Base-by-base conservation (phyloP, 92 coral and sea anemone species). In the Metridium senile region DNA sequence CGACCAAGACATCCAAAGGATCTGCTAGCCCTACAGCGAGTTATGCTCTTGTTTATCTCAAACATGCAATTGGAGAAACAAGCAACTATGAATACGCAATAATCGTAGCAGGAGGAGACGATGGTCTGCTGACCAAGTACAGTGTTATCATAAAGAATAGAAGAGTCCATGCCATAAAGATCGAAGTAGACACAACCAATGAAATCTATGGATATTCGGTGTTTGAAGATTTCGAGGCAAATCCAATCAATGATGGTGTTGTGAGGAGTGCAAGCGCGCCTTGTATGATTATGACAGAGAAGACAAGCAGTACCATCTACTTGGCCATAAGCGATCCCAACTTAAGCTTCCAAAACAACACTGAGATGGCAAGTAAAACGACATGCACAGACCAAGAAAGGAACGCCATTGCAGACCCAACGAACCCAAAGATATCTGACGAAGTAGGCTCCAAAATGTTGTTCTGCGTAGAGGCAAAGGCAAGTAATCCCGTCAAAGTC, bases 11-110 rank as follows among this genome's bases (percentile, higher is more conserved):
- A 9, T 45, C 73, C 0, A 57, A 70, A 27, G 76, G 81, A 0
- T 8, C 39, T 8, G 28, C 22, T 0, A 3, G 0, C 0, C 67
- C 91, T 27, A 21, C 65, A 7, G 91, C 83, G 27, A 69, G 54
- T 0, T 86, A 80, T 45, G 94, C 86, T 39, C 70, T 86, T 19
- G 94, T 91, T 4, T 87, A 87, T 85, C 57, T 90, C 16, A 58
- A 81, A 1, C 94, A 90, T 65, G 75, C 69, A 13, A 66, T 39
- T 39, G 49, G 49, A 39, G 6, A 4, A 39, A 39, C 49, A 4
- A 39, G 49, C 16, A 59, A 26, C 31, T 59, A 59, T 16, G 26
- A 59, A 23, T 59, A 59, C 32, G 29, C 65, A 59, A 59, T 59
- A n/a, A 3, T 59, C 16, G 32, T 59, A 0, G 31, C 28, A 6